Percentiles rank a stretch among this genome's conserved stretches.
These are phyloP conservation scores for Heliangelus exortis DNA, from an alignment of 2,797 vertebrate genomes.

Conservation along the genomic window DNA sequence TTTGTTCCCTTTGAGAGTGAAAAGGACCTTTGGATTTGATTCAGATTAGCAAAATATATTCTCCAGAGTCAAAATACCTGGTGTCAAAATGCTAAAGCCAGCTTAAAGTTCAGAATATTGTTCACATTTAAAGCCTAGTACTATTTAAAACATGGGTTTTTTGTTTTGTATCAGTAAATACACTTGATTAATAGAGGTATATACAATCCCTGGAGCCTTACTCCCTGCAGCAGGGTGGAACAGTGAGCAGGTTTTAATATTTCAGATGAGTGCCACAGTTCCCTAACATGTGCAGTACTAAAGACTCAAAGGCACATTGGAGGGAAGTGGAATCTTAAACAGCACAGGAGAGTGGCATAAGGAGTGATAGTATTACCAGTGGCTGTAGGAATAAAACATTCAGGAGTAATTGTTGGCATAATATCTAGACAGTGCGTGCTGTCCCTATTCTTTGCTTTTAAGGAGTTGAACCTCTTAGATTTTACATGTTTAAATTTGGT, in stretches of 20 bases:
- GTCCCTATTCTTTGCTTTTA: background rate
- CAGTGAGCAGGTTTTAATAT: background rate
- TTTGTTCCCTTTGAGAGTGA: background rate
- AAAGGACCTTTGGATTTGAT: slow-evolving; percentile 23
- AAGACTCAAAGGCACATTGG: background rate
- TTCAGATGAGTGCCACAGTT: background rate
- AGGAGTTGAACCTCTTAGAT: background rate
- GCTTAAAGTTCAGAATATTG: background rate
- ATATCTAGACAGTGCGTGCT: background rate
- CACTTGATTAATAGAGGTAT: background rate
- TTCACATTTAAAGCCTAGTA: background rate
- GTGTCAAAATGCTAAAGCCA: background rate
- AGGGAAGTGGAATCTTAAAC: background rate
- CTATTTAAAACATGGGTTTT: background rate
- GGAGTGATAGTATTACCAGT: background rate
- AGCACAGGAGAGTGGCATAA: background rate
- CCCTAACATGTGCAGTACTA: background rate
- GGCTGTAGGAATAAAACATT: background rate
- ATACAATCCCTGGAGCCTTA: background rate
- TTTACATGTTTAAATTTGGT: background rate
- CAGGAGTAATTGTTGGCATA: background rate
- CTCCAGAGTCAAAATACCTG: background rate
- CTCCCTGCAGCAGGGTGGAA: background rate
- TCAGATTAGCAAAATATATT: background rate
- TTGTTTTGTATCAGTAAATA: background rate